Base-by-base conservation (phyloP, 2,888 invertebrate genomes). In the Brassicogethes aeneus region DNA sequence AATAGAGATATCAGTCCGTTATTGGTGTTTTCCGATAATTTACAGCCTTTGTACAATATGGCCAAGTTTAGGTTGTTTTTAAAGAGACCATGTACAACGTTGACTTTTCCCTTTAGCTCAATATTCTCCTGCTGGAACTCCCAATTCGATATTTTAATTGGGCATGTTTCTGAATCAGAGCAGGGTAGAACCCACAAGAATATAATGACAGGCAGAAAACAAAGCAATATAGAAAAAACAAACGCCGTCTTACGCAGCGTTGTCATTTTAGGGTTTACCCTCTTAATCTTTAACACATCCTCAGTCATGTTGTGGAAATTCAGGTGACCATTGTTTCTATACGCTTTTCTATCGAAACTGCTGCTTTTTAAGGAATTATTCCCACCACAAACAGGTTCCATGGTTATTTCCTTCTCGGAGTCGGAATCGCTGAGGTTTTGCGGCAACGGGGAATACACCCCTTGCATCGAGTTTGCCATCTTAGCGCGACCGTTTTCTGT, bases 171-270 rank as follows among this genome's bases (percentile, higher is more conserved):
- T 3, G 75, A 74, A 56, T 82, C 80, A 2, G 79, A 76, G 56
- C 88, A 89, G 0, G 88, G 88, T 52, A 83, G 68, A 10, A 81
- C 76, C 81, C 82, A 86, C 3, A 85, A 68, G 60, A 85, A 90
- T 56, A 82, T 74, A 32, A 86, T 69, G 36, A 84, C 77, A 3
- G 83, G 83, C 43, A 81, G 69, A 45, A 84, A 66, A 59, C 84
- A 89, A 37, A 82, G 62, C 34, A 85, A 61, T 47, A 88, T 76
- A 1, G 88, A 88, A 7, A 76, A 69, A 13, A 82, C 69, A 51
- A 88, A 82, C 31, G 80, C 82, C 45, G 77, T 73, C 46, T 80
- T 79, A 10, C 87, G 75, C 29, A 77, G 62, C 14, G 75, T 71
- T 0, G 84, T 80, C 83, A 87, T 83, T 36, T 54, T 57, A 15